Base-by-base conservation (phyloP, 1,140 invertebrate species). In the Drosophila auraria region DNA sequence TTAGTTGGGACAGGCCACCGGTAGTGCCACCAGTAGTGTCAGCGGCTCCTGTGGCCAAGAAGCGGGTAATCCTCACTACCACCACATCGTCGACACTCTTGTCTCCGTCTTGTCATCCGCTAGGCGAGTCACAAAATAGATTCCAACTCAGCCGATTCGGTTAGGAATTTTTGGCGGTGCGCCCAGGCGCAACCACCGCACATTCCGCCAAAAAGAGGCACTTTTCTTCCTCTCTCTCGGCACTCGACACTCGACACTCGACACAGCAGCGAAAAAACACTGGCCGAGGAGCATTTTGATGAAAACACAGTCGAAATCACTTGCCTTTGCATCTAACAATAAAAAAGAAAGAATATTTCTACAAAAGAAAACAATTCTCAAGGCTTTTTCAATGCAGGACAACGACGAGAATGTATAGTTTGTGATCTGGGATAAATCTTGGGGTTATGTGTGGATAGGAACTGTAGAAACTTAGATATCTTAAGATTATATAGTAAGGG, bases 31-130 rank as follows among this genome's bases (percentile, higher is more conserved):
- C 33, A 17, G 40, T n/a, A 12, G 33, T 25, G 5, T 14, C 50
- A 42, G 12, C 44, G 42, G 27, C 38, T 64, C 53, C 23, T 36
- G 68, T 25, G 60, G 25, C 33, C 5, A 78, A 82, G 56, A 86
- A 86, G 76, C 80, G 83, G 83, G 83, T 86, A 86, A 86, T 82
- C 62, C 65, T 75, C 53, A 33, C 54, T 36, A 73, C 50, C 63
- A 81, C 44, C n/a, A 17, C 54, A 64, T 25, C 45, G 44, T 50
- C 36, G 60, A 25, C 60, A 65, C 61, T 33, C 65, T 50, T 27
- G 53, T 42, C 27, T 42, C 27, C 36, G 36, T 57, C 14, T 14
- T 56, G 53, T 38, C 15, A 27, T 17, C 27, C 20, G 25, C 15
- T 49, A 44, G 42, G 25, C 42, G 38, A 44, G 40, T 38, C 54